A percentile compares a stretch with the other conserved stretches of the same genome.
Evolutionary conservation across 23 tunicate genomes (phyloP).

Genomic region (Oikopleura vanhoeffeni): DNA sequence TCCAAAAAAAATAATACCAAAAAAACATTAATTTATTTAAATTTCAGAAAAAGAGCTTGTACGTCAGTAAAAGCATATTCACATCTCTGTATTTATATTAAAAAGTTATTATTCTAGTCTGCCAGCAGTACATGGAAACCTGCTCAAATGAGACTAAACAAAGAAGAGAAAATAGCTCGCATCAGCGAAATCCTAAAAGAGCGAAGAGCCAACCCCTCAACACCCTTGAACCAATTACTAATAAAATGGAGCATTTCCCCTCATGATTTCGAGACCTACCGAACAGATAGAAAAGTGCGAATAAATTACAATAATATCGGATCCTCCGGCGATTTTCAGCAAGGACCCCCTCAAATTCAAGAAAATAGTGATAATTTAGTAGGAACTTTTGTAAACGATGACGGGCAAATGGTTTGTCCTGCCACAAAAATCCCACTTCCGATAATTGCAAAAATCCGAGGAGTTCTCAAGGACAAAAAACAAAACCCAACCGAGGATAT

Average conservation of each 20-base stretch:
- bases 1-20: background rate
- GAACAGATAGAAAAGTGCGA: background rate
- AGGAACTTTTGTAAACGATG: background rate
- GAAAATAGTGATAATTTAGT: background rate
- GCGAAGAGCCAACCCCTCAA: background rate
- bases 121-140: background rate
- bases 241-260: background rate
- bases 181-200: background rate
- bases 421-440: background rate
- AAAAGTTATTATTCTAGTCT: background rate
- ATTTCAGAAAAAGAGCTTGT: too few species aligned
- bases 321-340: background rate
- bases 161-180: conserved; percentile 5
- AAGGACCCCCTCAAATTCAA: background rate
- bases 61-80: too few species aligned
- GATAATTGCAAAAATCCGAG: background rate
- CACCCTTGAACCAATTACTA: background rate
- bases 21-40: background rate
- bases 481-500: background rate
- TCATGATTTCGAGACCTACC: background rate
- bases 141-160: background rate
- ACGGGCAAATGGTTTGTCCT: background rate
- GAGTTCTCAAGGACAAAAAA: background rate
- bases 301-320: background rate
- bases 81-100: background rate